These are phyloP conservation scores for Scyliorhinus canicula DNA, from an alignment of 2,797 vertebrate genomes.

Conservation along the genomic window DNA sequence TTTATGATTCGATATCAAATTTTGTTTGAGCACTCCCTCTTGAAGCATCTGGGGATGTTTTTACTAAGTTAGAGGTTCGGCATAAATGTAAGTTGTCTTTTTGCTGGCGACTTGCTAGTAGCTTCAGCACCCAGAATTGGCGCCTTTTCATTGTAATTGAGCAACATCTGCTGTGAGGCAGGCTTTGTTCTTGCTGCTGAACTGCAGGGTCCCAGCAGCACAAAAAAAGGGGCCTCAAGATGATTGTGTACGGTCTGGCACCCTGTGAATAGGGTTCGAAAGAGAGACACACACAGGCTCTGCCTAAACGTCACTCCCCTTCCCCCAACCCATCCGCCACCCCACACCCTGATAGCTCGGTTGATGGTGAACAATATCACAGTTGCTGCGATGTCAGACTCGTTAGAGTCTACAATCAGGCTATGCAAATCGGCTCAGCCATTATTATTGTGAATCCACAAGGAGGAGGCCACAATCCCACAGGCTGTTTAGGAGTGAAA, in stretches of 20 bases:
- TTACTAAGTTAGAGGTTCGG: not conserved
- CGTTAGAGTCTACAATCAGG: not conserved
- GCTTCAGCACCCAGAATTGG: not conserved
- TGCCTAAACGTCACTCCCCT: not conserved
- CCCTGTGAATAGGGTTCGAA: constrained; percentile 20
- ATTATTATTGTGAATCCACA: not conserved
- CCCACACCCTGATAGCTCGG: not conserved
- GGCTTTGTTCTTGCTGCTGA: constrained; percentile 8
- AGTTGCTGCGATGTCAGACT: not conserved
- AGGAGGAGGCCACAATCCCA: not conserved
- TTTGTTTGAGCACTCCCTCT: not conserved
- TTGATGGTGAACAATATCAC: not conserved
- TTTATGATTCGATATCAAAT: not conserved
- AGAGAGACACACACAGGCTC: not conserved
- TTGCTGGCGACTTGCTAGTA: not conserved
- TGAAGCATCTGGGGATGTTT: not conserved
- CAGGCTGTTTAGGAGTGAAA: not conserved
- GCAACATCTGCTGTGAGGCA: not conserved
- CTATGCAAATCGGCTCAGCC: not conserved
- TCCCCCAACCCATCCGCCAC: not conserved
- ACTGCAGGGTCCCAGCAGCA: not conserved
- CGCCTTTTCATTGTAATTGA: not conserved
- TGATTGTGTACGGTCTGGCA: not conserved
- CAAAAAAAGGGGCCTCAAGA: not conserved
- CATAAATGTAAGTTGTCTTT: not conserved